Percentiles rank a stretch among this genome's conserved stretches.
These are phyloP conservation scores for honey bee (Apis mellifera) DNA, from an alignment of 1,140 invertebrate species.

Conservation along the genomic window DNA sequence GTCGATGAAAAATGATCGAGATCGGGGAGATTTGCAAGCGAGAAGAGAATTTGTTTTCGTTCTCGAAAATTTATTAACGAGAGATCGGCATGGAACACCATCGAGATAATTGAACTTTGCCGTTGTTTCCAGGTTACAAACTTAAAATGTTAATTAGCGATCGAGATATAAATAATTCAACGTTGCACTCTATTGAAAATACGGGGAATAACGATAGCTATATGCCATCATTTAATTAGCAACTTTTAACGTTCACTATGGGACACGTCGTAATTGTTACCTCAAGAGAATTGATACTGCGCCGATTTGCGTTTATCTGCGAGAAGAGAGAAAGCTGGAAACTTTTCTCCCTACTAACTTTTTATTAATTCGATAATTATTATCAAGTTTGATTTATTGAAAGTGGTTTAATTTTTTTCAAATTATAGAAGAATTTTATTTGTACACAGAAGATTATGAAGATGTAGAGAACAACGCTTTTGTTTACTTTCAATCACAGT, in stretches of 20 bases:
- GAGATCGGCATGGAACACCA: background rate
- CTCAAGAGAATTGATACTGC: slow-evolving; percentile 17
- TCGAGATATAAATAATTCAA: slow-evolving; percentile 32
- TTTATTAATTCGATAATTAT: background rate
- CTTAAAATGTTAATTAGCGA: slow-evolving; percentile 15
- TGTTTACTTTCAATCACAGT: no score
- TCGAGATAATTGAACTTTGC: slow-evolving; percentile 16
- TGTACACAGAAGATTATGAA: no score
- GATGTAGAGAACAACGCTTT: no score
- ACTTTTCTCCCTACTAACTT: background rate
- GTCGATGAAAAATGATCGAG: background rate
- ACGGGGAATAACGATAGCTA: slow-evolving; percentile 12
- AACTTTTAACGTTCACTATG: slow-evolving; percentile 27
- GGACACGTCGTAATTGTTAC: slow-evolving; percentile 25
- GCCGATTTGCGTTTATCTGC: slow-evolving; percentile 1
- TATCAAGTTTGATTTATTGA: no score
- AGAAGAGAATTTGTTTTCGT: background rate
- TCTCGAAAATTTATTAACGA: slow-evolving; percentile 13
- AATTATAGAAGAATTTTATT: no score
- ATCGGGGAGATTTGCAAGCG: background rate
- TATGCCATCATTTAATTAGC: slow-evolving; percentile 24
- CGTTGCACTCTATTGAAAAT: slow-evolving; percentile 14
- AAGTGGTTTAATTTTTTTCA: no score
- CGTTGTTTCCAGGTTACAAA: slow-evolving; percentile 10
- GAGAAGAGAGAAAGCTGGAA: background rate